Conservation (phyloP, 2,888 invertebrate genomes). For the Heteromurus nitidus region DNA sequence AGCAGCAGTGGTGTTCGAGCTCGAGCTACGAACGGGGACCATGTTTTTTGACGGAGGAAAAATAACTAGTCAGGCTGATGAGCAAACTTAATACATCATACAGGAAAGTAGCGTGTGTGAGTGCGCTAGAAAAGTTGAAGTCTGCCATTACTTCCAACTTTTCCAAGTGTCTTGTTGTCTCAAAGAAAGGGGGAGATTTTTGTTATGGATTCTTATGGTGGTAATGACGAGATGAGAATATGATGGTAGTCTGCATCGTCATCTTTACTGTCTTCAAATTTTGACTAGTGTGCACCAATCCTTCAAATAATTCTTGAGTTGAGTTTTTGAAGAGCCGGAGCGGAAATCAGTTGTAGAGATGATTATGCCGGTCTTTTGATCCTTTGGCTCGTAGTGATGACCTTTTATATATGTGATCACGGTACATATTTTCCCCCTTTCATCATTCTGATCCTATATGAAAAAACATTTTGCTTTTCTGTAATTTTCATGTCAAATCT, state of each 20-base stretch:
- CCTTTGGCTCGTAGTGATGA: slow-evolving; percentile 4
- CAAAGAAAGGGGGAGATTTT: no score
- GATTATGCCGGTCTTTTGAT: not conserved
- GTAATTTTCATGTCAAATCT: no score
- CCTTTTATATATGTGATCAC: no score
- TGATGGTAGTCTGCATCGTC: no score
- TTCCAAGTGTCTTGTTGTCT: no score
- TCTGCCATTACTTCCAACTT: no score
- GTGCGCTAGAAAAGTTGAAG: no score
- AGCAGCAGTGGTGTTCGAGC: not conserved
- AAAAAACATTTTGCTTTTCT: not conserved
- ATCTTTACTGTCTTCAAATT: no score
- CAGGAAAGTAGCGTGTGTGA: no score
- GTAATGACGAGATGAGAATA: no score
- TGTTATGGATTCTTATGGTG: no score
- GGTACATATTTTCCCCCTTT: not conserved
- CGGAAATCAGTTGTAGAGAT: not conserved
- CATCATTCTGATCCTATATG: slow-evolving; percentile 28
- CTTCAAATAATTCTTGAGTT: not conserved
- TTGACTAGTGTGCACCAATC: no score
- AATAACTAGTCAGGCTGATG: not conserved
- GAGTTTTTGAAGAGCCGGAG: not conserved
- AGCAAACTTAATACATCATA: slow-evolving; percentile 2
- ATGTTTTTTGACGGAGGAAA: not conserved
- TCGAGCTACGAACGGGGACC: not conserved